Evolutionary conservation across 2,888 invertebrate species (phyloP).

Genomic region (Archips xylosteana): DNA sequence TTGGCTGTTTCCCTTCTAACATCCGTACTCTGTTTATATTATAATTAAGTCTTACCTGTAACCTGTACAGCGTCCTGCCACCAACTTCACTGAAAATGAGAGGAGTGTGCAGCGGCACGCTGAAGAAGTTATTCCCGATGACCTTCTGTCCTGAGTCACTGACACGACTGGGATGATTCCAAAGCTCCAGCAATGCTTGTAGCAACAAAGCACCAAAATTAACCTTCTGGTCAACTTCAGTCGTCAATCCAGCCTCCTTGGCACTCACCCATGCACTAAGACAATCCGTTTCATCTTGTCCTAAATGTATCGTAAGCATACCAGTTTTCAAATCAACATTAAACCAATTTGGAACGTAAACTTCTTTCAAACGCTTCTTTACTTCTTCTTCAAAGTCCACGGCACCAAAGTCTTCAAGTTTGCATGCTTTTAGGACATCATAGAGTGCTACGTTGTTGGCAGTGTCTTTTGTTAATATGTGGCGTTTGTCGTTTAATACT

Average conservation of each 20-base stretch:
- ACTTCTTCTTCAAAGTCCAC: constrained; percentile 97
- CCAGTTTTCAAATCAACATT: constrained; percentile 99
- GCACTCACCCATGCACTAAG: constrained; percentile 99
- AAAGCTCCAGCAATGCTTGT: constrained; percentile 97
- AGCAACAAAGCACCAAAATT: constrained; percentile 97
- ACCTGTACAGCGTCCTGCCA: constrained; percentile 96
- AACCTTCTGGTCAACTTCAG: constrained; percentile 94
- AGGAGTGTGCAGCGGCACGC: constrained; percentile 97
- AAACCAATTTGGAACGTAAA: constrained; percentile 99
- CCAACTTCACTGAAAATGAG: constrained; percentile 99
- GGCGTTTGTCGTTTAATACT: constrained; percentile 97
- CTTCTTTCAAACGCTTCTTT: constrained; percentile 95
- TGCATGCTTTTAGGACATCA: constrained; percentile 95
- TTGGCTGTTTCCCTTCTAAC: too few species aligned
- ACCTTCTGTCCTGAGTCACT: constrained; percentile 90
- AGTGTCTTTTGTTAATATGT: constrained; percentile 98
- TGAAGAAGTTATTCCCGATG: constrained; percentile 92
- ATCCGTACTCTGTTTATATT: too few species aligned
- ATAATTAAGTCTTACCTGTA: constrained; percentile 66
- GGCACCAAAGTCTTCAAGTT: constrained; percentile 95
- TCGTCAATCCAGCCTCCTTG: constrained; percentile 95
- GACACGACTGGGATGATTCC: constrained; percentile 91
- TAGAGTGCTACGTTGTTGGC: constrained; percentile 93
- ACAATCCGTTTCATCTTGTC: constrained; percentile 98
- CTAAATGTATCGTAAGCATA: constrained; percentile 98